Evolutionary conservation across 2,888 invertebrate genomes (phyloP).

Genomic region (Platycheirus rosarum): DNA sequence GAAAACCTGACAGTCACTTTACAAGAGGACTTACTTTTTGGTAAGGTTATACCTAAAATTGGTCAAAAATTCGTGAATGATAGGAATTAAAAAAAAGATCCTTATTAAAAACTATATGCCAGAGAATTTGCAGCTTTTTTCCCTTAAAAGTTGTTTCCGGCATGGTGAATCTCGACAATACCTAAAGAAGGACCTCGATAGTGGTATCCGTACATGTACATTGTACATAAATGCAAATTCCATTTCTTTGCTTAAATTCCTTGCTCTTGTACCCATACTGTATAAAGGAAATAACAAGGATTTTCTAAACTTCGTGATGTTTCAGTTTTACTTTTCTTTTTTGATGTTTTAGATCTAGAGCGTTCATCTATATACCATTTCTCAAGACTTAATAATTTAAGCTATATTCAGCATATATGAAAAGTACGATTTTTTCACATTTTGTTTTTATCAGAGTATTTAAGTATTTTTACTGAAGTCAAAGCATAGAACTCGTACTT

Average conservation of each 20-base stretch:
- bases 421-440: background rate
- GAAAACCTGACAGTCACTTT: constrained; percentile 2
- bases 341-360: background rate
- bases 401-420: background rate
- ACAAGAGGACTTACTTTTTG: constrained; percentile 8
- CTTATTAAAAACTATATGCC: background rate
- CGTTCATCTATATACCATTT: too few relatives aligned
- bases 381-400: background rate
- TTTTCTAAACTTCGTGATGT: background rate
- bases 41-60: constrained; percentile 7
- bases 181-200: background rate
- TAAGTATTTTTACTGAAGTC: background rate
- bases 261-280: background rate
- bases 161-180: constrained; percentile 9
- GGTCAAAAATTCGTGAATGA: too few relatives aligned
- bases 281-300: background rate
- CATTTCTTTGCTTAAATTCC: background rate
- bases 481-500: background rate
- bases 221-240: background rate
- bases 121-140: constrained; percentile 7
- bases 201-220: background rate
- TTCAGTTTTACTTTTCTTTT: background rate
- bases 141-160: background rate
- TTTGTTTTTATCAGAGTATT: background rate
- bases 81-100: constrained; percentile 6